Evolutionary conservation across 2,113 vertebrate genomes (phyloP).

Genomic region (Apteryx owenii): DNA sequence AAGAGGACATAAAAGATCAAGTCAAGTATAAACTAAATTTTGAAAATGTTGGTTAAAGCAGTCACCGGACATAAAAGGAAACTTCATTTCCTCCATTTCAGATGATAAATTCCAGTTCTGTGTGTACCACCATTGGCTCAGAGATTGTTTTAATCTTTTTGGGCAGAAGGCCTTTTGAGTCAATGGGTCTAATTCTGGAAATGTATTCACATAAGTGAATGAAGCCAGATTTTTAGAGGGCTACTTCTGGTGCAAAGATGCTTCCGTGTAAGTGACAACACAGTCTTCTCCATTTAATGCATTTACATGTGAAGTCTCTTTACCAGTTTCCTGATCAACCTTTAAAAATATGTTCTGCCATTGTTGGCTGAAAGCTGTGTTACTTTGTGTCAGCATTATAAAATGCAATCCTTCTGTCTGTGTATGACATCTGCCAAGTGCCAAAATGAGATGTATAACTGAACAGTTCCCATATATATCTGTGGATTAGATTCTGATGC

Average conservation of each 20-base stretch:
- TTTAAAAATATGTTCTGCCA: neutral
- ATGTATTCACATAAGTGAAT: neutral
- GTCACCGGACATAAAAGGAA: neutral
- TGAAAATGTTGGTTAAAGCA: neutral
- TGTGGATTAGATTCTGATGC: neutral
- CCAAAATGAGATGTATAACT: neutral
- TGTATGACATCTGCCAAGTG: neutral
- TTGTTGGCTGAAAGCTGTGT: neutral
- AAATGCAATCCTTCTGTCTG: neutral
- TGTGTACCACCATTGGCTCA: neutral
- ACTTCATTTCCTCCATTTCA: neutral
- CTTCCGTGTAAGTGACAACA: neutral
- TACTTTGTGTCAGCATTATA: neutral
- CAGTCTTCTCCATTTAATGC: neutral
- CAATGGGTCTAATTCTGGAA: neutral
- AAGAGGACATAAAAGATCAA: neutral
- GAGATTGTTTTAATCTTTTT: neutral
- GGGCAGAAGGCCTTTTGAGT: neutral
- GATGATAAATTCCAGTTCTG: neutral
- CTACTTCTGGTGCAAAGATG: neutral
- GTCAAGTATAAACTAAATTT: neutral
- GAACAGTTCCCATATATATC: neutral
- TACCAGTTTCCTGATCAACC: neutral
- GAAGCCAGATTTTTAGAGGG: neutral
- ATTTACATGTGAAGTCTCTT: neutral